phyloP scores from a whole-genome alignment of 2,888 invertebrate genomes.

The Aquatica leii region DNA sequence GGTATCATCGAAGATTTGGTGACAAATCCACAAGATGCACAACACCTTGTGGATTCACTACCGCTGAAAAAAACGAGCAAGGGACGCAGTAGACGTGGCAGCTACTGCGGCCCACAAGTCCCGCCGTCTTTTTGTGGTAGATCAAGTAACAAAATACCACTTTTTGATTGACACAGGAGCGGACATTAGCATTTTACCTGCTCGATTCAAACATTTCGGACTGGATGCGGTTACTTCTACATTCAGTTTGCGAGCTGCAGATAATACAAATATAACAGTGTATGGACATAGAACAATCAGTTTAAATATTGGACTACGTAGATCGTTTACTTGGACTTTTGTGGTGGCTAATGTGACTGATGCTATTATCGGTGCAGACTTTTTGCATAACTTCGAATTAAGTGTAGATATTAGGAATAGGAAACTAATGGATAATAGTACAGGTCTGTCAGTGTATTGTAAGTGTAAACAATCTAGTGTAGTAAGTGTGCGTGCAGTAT shows the following conservation, averaged over 20 bases:
- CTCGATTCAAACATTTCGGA: neutral
- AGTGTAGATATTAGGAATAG: conserved; percentile 8
- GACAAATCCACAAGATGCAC: neutral
- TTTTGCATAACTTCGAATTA: conserved; percentile 5
- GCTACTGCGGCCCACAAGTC: neutral
- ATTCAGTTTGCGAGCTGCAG: neutral
- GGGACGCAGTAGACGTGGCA: conserved; percentile 5
- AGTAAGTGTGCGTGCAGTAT: neutral
- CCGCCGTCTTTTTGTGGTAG: conserved; percentile 9
- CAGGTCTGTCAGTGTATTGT: conserved; percentile 4
- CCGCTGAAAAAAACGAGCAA: neutral
- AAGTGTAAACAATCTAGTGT: neutral
- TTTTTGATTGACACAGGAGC: conserved; percentile 18
- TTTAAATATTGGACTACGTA: neutral
- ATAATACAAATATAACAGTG: neutral
- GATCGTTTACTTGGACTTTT: neutral
- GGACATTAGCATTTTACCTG: conserved; percentile 7
- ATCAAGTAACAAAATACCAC: neutral
- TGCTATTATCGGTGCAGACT: conserved; percentile 16
- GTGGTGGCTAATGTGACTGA: conserved; percentile 7
- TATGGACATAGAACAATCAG: neutral
- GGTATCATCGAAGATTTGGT: conserved; percentile 15
- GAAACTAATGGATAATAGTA: conserved; percentile 4
- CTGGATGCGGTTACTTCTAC: neutral
- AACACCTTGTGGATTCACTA: neutral